Conservation (phyloP, 2,113 vertebrate species). For the Nansenia antarctica region DNA sequence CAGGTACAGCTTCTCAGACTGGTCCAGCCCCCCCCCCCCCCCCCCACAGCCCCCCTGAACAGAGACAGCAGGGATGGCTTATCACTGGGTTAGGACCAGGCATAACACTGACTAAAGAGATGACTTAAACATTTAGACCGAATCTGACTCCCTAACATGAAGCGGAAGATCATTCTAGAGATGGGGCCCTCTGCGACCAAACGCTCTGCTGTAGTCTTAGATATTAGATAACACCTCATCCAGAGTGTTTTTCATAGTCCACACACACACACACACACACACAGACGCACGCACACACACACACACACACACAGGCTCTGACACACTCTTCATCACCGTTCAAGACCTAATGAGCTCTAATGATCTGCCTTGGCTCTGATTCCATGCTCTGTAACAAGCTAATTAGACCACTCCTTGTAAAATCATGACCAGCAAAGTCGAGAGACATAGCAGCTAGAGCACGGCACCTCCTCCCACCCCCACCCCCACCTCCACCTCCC, state of each 20-base stretch:
- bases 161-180: too few relatives aligned
- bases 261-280: background rate
- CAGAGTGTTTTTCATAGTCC: background rate
- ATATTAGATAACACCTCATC: too few relatives aligned
- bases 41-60: background rate
- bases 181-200: too few relatives aligned
- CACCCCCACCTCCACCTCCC: background rate
- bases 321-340: conserved; percentile 69
- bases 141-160: too few relatives aligned
- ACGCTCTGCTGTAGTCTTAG: too few relatives aligned
- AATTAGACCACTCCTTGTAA: conserved; percentile 75
- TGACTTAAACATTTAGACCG: too few relatives aligned
- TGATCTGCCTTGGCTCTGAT: conserved; percentile 74
- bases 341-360: conserved; percentile 69
- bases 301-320: background rate
- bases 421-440: conserved; percentile 68
- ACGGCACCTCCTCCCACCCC: background rate
- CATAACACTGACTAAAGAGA: too few relatives aligned
- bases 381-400: conserved; percentile 72
- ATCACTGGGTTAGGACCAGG: too few relatives aligned
- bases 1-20: too few relatives aligned
- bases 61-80: background rate
- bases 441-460: conserved; percentile 51
- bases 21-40: too few relatives aligned
- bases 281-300: background rate